Conservation (phyloP, 2,113 vertebrate species). For the Chamaetylas fuelleborni region DNA sequence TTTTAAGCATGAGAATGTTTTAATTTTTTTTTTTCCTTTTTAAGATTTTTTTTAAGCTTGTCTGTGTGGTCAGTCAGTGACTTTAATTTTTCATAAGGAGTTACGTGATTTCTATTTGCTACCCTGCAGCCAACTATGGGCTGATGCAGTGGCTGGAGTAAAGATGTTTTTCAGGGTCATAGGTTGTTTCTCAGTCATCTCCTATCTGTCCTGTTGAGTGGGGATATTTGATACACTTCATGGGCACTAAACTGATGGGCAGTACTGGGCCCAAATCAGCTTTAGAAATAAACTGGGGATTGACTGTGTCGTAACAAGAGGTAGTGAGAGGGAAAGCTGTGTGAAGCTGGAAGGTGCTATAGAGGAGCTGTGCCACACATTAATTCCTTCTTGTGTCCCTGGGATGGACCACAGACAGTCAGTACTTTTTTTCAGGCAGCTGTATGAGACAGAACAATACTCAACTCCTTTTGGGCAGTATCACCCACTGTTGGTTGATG, state of each 20-base stretch:
- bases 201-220: background rate
- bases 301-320: accelerated
- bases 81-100: background rate
- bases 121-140: background rate
- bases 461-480: background rate
- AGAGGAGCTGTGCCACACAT: background rate
- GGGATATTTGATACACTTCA: background rate
- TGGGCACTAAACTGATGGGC: background rate
- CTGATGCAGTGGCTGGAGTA: background rate
- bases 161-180: background rate
- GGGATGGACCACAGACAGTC: no score
- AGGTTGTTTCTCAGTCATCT: background rate
- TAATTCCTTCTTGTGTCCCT: background rate
- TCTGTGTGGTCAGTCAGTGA: background rate
- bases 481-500: background rate
- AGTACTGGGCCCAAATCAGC: background rate
- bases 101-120: background rate
- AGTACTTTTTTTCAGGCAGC: background rate
- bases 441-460: background rate
- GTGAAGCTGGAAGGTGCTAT: background rate
- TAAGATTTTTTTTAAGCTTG: background rate
- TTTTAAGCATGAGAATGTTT: background rate
- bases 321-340: background rate
- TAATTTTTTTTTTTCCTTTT: background rate
- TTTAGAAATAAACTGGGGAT: background rate